phyloP scores from a whole-genome alignment of 2,113 vertebrate genomes.

The Dasyurus viverrinus region DNA sequence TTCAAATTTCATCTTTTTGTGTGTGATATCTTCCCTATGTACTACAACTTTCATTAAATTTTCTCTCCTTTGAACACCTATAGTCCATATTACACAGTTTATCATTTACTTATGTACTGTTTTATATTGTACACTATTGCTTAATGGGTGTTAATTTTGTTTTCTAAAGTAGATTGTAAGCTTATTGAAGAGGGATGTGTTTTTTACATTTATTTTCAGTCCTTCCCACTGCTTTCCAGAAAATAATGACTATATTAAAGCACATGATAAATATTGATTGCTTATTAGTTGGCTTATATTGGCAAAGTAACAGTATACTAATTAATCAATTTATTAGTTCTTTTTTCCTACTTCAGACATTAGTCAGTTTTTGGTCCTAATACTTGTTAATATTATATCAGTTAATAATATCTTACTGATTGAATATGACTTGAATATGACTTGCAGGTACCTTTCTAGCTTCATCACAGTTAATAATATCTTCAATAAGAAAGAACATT shows the following conservation, averaged over 20 bases:
- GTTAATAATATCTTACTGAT: background rate
- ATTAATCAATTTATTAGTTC: background rate
- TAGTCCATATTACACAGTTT: background rate
- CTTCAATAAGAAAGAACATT: background rate
- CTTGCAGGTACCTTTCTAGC: no score
- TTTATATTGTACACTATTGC: background rate
- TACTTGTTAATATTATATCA: background rate
- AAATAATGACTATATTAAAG: background rate
- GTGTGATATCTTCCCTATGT: background rate
- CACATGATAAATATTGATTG: background rate
- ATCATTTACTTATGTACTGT: background rate
- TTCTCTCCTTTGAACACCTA: background rate
- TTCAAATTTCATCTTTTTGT: background rate
- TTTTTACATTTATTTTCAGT: background rate
- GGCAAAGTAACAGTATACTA: background rate
- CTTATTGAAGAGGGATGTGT: background rate
- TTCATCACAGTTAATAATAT: background rate
- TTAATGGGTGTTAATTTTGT: background rate
- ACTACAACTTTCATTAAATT: background rate
- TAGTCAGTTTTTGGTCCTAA: background rate
- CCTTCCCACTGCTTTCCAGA: background rate
- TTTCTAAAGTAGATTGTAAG: background rate
- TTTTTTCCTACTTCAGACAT: background rate
- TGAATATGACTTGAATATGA: no score
- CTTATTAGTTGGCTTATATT: background rate